Conservation (phyloP, 2,888 invertebrate genomes). For the Tetrapedia diversipes region DNA sequence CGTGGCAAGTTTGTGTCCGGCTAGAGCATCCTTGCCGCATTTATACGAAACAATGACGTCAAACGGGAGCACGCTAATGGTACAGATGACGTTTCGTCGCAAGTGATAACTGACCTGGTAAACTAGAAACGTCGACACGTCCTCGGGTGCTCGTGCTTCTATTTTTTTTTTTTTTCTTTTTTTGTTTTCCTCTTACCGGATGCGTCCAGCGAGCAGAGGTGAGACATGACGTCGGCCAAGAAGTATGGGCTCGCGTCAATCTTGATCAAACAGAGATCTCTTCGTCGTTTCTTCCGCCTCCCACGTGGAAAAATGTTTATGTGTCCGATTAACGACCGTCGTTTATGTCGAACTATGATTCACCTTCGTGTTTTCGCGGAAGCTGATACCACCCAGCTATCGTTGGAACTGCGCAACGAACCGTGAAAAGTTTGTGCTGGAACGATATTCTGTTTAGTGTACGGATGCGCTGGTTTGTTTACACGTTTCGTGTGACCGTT, state of each 20-base stretch:
- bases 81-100: constrained; percentile 75
- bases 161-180: too few relatives aligned
- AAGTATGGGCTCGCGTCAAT: constrained; percentile 10
- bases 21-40: constrained; percentile 66
- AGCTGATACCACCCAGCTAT: background rate
- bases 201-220: background rate
- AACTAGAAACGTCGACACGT: constrained; percentile 58
- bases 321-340: constrained; percentile 14
- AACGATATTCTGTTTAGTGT: background rate
- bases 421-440: background rate
- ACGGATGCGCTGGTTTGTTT: background rate
- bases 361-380: constrained; percentile 6
- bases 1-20: constrained; percentile 63
- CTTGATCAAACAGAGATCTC: constrained; percentile 8
- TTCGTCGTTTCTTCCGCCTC: background rate
- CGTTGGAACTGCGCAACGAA: constrained; percentile 1
- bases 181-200: background rate
- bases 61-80: constrained; percentile 80
- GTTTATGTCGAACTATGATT: constrained; percentile 2
- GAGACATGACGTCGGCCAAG: background rate
- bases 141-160: constrained; percentile 8
- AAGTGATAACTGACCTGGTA: constrained; percentile 80
- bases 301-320: constrained; percentile 7
- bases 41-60: constrained; percentile 80
- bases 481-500: background rate